Conservation (phyloP, 2,113 vertebrate genomes). For the Dasyprocta punctata region DNA sequence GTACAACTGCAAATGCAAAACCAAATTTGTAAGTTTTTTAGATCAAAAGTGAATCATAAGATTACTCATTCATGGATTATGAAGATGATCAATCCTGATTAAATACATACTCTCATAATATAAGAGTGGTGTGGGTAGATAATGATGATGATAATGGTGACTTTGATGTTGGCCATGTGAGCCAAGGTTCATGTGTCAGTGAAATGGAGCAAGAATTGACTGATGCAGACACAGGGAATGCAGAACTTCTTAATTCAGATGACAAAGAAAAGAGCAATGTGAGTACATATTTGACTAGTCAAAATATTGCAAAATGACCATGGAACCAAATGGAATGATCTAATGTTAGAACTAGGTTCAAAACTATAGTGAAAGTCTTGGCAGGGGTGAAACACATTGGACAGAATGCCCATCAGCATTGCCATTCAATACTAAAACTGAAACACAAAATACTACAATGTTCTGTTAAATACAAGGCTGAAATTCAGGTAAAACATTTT, state of each 20-base stretch:
- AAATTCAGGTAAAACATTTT: neutral
- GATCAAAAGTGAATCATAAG: neutral
- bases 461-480: neutral
- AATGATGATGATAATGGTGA: neutral
- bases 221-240: neutral
- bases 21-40: neutral
- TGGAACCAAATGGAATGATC: neutral
- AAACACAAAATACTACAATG: neutral
- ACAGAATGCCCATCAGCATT: neutral
- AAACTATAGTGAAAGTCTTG: neutral
- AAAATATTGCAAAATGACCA: neutral
- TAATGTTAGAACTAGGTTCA: neutral
- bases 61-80: neutral
- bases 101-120: neutral
- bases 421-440: neutral
- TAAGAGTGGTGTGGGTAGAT: neutral
- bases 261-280: neutral
- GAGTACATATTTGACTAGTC: too few species aligned
- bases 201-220: neutral
- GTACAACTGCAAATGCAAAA: neutral
- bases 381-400: neutral
- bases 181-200: neutral
- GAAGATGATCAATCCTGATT: neutral
- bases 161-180: neutral
- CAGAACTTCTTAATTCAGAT: neutral